Evolutionary conservation across 2,888 invertebrate species (phyloP), one percentile per base, ranked within the genome.

Genomic region (Napeogenes sylphis): DNA sequence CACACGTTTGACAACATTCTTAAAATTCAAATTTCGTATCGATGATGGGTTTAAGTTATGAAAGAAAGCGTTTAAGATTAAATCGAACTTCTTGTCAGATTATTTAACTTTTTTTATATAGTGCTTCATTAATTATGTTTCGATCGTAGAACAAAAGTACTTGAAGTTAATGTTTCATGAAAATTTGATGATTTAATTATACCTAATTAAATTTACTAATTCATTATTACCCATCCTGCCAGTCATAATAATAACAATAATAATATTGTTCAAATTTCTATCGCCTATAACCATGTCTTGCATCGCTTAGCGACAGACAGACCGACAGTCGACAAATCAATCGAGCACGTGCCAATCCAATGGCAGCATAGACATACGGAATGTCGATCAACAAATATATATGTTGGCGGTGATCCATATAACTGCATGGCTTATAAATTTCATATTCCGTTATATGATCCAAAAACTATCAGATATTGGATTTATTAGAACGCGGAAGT

Each of bases 271-370:
- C 8, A 51, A 30, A 8, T 51, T 30, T 51, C 30, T 30, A 30
- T 51, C 61, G 59, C 62, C 53, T 3, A 21, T 12, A 30, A 61
- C 69, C 4, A 35, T 66, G 59, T 12, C 58, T 65, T 65, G 38
- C n/a, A 46, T 4, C 58, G 62, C 66, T 21, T 63, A 67, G 61
- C 58, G 68, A 71, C 68, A 70, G 65, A 74, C 78, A 79, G 81
- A 82, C 81, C 75, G 75, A 76, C 78, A 74, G 79, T 76, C 84
- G 81, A 84, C 85, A 84, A 84, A 85, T 86, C 84, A 84, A 80
- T 81, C 76, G 77, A 68, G 84, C 86, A 84, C 86, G 85, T 77
- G 85, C 84, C 80, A 72, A 68, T 66, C 72, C 76, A 71, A 74
- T 74, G 77, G 58, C 69, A 65, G 59, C 55, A 58, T 45, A 54